Base-by-base conservation (phyloP, 2,113 vertebrate genomes). In the Alexandromys fortis region DNA sequence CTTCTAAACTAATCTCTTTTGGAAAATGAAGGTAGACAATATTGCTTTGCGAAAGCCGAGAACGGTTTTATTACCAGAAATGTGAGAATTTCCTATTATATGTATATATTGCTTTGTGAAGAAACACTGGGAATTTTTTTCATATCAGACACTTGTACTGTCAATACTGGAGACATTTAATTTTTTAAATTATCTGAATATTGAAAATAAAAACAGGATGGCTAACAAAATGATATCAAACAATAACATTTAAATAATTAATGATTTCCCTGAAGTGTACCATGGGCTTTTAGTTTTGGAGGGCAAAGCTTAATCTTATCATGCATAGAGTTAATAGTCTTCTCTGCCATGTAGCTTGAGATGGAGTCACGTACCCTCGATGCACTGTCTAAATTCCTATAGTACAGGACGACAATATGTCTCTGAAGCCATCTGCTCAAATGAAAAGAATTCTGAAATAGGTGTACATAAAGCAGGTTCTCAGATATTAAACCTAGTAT, bases 401-500 rank as follows among this genome's bases (percentile, higher is more conserved):
- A 38, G 86, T 78, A 82, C 72, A 82, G 67, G 79, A 81, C 91
- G 38, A 28, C 19, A 26, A 45, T 83, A 26, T 70, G 10, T 95
- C 88, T 94, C 30, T 79, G 24, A 63, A 89, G 67, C 42, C 52
- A 63, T 94, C 94, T 88, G 35, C 81, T 83, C 89, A 49, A 94
- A 58, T 83, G 65, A 93, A 96, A 96, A 76, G 86, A 91, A 85
- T 63, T 76, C 72, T 35, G 33, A 9, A 89, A 21, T 73, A 73
- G 81, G 79, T 88, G 70, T 86, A 65, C 16, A 11, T 52, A 96
- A 58, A 70, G 22, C 68, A 38, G 35, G 9, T 78, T 94, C 55
- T 90, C 55, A 75, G 89, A 90, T 95, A 93, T 86, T 89, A 87
- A 97, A 83, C 49, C 42, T 52, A 82, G 13, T 16, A 24, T 90